phyloP scores from a whole-genome alignment of 2,797 vertebrate species.

The Coregonus ussuriensis region DNA sequence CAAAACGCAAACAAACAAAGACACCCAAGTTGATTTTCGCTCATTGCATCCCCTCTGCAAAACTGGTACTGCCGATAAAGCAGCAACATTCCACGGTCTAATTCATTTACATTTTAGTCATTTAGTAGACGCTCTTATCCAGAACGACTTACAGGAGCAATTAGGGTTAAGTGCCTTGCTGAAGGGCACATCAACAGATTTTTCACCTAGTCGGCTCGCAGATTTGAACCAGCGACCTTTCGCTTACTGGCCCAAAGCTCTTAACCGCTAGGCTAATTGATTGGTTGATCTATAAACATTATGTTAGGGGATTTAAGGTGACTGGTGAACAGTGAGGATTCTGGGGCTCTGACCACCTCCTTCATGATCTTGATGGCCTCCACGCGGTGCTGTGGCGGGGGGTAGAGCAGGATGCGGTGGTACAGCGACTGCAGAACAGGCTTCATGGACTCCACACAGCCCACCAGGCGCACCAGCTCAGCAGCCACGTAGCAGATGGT shows the following conservation, averaged over 20 bases:
- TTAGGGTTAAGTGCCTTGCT: too few relatives aligned
- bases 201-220: too few relatives aligned
- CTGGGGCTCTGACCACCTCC: slow-evolving; percentile 68
- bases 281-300: too few relatives aligned
- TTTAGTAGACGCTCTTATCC: too few relatives aligned
- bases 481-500: slow-evolving; percentile 94
- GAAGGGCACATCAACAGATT: too few relatives aligned
- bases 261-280: too few relatives aligned
- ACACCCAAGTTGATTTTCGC: neutral
- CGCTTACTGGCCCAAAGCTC: too few relatives aligned
- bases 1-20: slow-evolving; percentile 21
- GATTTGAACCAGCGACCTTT: too few relatives aligned
- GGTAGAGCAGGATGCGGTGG: slow-evolving; percentile 93
- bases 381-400: slow-evolving; percentile 92
- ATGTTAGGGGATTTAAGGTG: too few relatives aligned
- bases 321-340: too few relatives aligned
- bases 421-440: slow-evolving; percentile 96
- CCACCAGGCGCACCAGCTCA: slow-evolving; percentile 91
- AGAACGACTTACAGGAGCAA: too few relatives aligned
- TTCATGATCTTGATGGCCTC: slow-evolving; percentile 98
- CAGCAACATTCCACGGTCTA: neutral
- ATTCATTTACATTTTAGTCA: too few relatives aligned
- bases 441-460: slow-evolving; percentile 93
- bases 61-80: neutral
- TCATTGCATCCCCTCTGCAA: neutral